These are phyloP conservation scores for Heterodera schachtii DNA, from an alignment of 1,140 invertebrate genomes.

Conservation along the genomic window DNA sequence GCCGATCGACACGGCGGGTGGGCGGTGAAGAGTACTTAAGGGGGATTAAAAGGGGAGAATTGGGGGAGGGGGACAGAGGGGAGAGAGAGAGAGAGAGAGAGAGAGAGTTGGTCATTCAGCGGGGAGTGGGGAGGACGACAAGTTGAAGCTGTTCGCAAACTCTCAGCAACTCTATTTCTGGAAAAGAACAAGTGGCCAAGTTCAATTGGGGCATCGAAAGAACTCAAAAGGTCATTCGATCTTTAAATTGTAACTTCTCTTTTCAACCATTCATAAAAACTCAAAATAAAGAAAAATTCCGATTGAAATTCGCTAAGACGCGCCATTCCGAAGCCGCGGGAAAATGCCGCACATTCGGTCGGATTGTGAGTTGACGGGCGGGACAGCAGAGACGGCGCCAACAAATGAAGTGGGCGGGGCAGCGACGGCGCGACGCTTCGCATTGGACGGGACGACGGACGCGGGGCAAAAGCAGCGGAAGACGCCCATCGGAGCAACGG, in stretches of 20 bases:
- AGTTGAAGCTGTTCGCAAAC: neutral
- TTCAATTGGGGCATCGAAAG: neutral
- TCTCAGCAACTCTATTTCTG: neutral
- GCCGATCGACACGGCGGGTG: too few species aligned
- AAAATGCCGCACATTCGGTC: neutral
- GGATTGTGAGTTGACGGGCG: neutral
- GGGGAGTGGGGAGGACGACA: too few species aligned
- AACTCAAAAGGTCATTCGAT: neutral
- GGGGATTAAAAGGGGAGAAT: too few species aligned
- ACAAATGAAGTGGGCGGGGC: conserved; percentile 48
- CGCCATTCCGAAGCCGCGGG: neutral
- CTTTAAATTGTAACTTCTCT: neutral
- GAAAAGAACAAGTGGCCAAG: neutral
- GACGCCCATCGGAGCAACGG: conserved; percentile 48
- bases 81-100: neutral
- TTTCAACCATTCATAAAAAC: too few species aligned
- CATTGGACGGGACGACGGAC: conserved; percentile 50
- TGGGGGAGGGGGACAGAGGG: neutral
- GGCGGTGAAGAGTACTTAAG: neutral
- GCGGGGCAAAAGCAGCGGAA: conserved; percentile 50
- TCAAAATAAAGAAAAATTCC: neutral
- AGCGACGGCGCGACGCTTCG: conserved; percentile 31
- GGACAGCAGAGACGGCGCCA: conserved; percentile 46
- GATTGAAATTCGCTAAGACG: neutral
- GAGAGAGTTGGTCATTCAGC: neutral